Base-by-base conservation (phyloP, 2,797 vertebrate genomes). In the Synaphobranchus kaupii region DNA sequence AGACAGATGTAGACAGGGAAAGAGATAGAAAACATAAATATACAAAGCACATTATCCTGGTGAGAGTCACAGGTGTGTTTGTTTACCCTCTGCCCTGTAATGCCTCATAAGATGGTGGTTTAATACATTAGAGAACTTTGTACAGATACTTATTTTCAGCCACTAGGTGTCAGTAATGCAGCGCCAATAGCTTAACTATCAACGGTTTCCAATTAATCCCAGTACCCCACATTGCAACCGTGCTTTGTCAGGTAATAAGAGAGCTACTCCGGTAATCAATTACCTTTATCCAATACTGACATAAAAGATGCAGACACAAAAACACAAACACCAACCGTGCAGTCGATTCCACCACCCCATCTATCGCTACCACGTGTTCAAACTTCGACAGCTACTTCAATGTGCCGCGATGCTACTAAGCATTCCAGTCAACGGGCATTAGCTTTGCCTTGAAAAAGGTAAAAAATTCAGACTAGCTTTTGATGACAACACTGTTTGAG, bases 121-220 rank as follows among this genome's bases (percentile, higher is more conserved):
- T 66, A 66, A 66, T 10, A 66, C 63, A n/a, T 66, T 17, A 58
- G 56, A 58, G 13, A 58, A 58, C 56, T 2, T 54, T 31, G 52
- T 22, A 58, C 56, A 58, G 17, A 82, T 88, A 56, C 58, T 82
- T 25, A 56, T 83, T 44, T 39, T 5, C 10, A 83, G 54, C 91
- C 92, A 91, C 88, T 44, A 90, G 92, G 89, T 60, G 91, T 68
- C 91, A 68, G 28, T 60, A 88, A 66, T 81, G 76, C 83, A 56
- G 3, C 34, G 47, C 68, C 9, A 34, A 2, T 44, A 2, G 15
- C 34, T 84, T 44, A 71, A 17, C 28, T n/a, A 39, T 28, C 17
- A 47, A 2, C 34, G 10, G 31, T 25, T 87, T 85, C 39, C 84
- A 66, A n/a, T 85, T 56, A 4, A 83, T 56, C 28, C 56, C 82